Conservation (phyloP, 2,113 vertebrate genomes). For the Catagonus wagneri region DNA sequence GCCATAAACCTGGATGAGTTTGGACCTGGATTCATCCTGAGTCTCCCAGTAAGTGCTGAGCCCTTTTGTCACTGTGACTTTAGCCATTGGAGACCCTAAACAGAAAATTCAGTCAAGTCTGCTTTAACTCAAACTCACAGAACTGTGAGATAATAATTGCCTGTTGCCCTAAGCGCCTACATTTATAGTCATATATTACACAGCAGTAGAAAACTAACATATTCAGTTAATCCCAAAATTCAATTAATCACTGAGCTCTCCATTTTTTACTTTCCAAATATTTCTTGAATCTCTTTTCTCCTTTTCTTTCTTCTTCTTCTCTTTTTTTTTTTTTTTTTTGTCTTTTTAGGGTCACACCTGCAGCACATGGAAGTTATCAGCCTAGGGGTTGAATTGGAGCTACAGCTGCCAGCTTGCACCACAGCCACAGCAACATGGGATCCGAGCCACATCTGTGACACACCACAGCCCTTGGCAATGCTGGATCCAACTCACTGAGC, state of each 20-base stretch:
- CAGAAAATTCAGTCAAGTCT: neutral
- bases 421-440: too few relatives aligned
- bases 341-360: too few relatives aligned
- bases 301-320: too few relatives aligned
- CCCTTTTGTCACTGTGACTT: neutral
- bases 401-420: too few relatives aligned
- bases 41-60: neutral
- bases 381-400: too few relatives aligned
- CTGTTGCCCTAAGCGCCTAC: neutral
- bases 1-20: neutral
- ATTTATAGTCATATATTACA: neutral
- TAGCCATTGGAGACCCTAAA: neutral
- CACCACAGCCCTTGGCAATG: too few relatives aligned
- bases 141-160: constrained; percentile 6
- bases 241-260: neutral
- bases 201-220: neutral
- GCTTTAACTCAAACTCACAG: neutral
- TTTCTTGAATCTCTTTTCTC: neutral
- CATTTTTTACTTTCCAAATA: constrained; percentile 4
- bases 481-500: too few relatives aligned
- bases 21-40: neutral
- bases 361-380: too few relatives aligned
- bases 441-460: too few relatives aligned
- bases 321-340: too few relatives aligned
- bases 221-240: neutral